phyloP scores from a whole-genome alignment of 2,113 vertebrate species.

The Eubucco bourcierii region DNA sequence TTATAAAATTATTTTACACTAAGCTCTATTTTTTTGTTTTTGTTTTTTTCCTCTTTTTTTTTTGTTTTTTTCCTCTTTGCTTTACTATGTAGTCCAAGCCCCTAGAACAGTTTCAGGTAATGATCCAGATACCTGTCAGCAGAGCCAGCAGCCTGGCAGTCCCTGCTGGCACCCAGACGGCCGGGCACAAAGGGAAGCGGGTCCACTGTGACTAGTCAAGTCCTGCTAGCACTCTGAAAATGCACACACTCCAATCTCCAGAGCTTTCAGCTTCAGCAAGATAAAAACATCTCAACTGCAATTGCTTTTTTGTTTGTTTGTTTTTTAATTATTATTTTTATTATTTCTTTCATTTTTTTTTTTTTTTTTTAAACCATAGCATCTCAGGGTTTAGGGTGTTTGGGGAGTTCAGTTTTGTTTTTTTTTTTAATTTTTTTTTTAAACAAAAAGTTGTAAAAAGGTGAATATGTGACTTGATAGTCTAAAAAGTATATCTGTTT shows the following conservation, averaged over 20 bases:
- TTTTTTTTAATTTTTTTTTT: slow-evolving; percentile 52
- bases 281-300: slow-evolving; percentile 53
- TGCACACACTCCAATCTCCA: slow-evolving; percentile 68
- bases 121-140: slow-evolving; percentile 93
- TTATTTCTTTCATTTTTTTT: slow-evolving; percentile 12
- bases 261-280: slow-evolving; percentile 65
- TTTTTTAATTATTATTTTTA: too few relatives aligned
- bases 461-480: slow-evolving; percentile 80
- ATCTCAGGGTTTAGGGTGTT: slow-evolving; percentile 73
- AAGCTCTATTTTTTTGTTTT: slow-evolving; percentile 80
- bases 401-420: slow-evolving; percentile 18
- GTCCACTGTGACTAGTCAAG: slow-evolving; percentile 72
- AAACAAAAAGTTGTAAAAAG: slow-evolving; percentile 76
- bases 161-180: slow-evolving; percentile 74
- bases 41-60: neutral
- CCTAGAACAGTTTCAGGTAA: slow-evolving; percentile 92
- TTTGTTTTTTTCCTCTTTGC: slow-evolving; percentile 63
- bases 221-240: slow-evolving; percentile 74
- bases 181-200: slow-evolving; percentile 72
- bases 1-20: slow-evolving; percentile 99
- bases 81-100: slow-evolving; percentile 90
- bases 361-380: slow-evolving; percentile 51
- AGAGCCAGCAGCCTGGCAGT: slow-evolving; percentile 86
- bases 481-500: slow-evolving; percentile 76
- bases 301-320: neutral